Evolutionary conservation across 2,888 invertebrate species (phyloP).

Genomic region (Gastrophysa polygoni): DNA sequence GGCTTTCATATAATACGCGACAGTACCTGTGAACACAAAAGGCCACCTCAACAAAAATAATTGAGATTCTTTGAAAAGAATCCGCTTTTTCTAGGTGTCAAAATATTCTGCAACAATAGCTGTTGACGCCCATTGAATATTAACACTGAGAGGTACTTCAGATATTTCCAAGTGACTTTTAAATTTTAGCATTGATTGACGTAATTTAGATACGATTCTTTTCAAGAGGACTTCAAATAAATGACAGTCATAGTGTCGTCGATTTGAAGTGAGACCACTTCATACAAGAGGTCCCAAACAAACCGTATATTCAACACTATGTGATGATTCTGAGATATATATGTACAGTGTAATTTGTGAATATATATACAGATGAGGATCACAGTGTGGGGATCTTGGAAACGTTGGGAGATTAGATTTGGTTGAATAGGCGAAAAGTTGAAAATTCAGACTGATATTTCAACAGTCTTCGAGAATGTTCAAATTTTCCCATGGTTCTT

Average conservation of each 20-base stretch:
- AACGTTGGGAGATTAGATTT: no score
- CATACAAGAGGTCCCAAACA: background rate
- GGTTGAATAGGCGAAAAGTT: no score
- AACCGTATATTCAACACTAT: background rate
- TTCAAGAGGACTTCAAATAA: slow-evolving; percentile 28
- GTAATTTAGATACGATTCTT: slow-evolving; percentile 36
- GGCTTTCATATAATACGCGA: slow-evolving; percentile 26
- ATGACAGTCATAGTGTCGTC: slow-evolving; percentile 29
- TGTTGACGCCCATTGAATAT: slow-evolving; percentile 39
- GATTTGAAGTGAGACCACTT: slow-evolving; percentile 7
- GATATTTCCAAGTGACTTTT: slow-evolving; percentile 44
- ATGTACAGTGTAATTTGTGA: no score
- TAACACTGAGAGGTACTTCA: slow-evolving; percentile 33
- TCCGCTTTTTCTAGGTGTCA: slow-evolving; percentile 40
- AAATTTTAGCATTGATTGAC: slow-evolving; percentile 41
- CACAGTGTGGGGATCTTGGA: no score
- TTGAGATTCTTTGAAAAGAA: slow-evolving; percentile 29
- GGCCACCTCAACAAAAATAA: slow-evolving; percentile 32
- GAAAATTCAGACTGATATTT: no score
- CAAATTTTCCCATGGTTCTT: no score
- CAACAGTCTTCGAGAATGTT: no score
- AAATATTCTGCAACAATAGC: slow-evolving; percentile 41
- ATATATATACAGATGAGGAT: no score
- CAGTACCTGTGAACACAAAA: slow-evolving; percentile 29
- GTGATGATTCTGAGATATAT: no score